Conservation (phyloP, 1,140 invertebrate species). For the Druon quercuslanigerum region DNA sequence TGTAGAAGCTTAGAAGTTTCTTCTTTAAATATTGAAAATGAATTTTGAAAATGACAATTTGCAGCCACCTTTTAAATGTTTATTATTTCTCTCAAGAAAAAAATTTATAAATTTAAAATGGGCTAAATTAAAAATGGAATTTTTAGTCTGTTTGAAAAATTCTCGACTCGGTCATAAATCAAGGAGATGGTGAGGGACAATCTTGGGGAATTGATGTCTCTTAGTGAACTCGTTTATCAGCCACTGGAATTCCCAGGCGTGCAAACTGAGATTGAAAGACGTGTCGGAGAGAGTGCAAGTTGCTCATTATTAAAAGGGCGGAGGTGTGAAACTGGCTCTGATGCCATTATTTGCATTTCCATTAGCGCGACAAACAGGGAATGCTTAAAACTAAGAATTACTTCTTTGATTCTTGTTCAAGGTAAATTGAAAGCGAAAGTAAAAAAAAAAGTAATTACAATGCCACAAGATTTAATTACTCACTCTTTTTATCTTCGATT, state of each 20-base stretch:
- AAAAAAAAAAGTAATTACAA: neutral
- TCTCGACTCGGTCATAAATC: neutral
- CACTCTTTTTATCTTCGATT: neutral
- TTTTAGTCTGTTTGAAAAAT: neutral
- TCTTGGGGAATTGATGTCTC: neutral
- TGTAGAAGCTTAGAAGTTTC: too few relatives aligned
- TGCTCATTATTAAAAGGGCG: constrained; percentile 49
- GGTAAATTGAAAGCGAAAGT: neutral
- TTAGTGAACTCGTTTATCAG: constrained; percentile 41
- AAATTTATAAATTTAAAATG: neutral
- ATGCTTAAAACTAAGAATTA: neutral
- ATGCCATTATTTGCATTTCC: constrained; percentile 63
- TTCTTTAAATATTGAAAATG: too few relatives aligned
- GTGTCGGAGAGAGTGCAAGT: constrained; percentile 43
- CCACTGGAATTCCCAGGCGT: constrained; percentile 40
- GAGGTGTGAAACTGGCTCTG: constrained; percentile 55
- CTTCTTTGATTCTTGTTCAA: neutral
- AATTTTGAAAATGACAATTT: too few relatives aligned
- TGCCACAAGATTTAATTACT: neutral
- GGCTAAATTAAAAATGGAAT: too few relatives aligned
- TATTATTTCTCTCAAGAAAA: too few relatives aligned
- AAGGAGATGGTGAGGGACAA: neutral
- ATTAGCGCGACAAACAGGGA: constrained; percentile 58
- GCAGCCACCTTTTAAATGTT: too few relatives aligned
- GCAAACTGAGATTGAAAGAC: constrained; percentile 19